Conservation (phyloP, 64 coral and sea anemone species). For the Pocillopora verrucosa region DNA sequence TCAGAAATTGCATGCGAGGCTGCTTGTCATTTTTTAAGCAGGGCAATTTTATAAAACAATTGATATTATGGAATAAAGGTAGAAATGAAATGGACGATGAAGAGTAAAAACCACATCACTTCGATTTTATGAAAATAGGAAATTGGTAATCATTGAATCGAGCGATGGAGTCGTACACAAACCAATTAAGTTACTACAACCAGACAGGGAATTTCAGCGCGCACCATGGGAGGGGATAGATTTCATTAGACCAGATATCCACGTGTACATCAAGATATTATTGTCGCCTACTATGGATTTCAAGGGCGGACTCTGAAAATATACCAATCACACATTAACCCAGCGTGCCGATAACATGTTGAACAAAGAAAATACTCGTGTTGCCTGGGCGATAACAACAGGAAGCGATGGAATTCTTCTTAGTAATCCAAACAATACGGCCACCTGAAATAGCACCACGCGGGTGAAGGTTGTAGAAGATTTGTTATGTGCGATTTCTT, state of each 20-base stretch:
- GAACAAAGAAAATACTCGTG: not conserved
- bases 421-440: not conserved
- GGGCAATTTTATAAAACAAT: not conserved
- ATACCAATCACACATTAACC: not conserved
- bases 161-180: too few relatives aligned
- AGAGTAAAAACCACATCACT: too few relatives aligned
- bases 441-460: not conserved
- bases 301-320: not conserved
- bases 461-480: not conserved
- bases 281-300: too few relatives aligned
- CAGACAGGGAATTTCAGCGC: too few relatives aligned
- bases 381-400: not conserved
- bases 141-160: too few relatives aligned
- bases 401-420: constrained; percentile 5
- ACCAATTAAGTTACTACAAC: too few relatives aligned
- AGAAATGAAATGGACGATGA: too few relatives aligned
- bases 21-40: not conserved
- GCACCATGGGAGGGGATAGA: too few relatives aligned
- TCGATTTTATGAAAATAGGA: too few relatives aligned
- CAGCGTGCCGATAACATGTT: not conserved
- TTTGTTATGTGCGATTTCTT: not conserved
- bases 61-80: too few relatives aligned
- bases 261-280: too few relatives aligned
- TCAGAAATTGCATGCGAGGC: not conserved
- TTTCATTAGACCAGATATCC: too few relatives aligned